A percentile compares a stretch with the other conserved stretches of the same genome.
phyloP scores from a whole-genome alignment of 1,140 invertebrate genomes.

The Pogonomyrmex barbatus region DNA sequence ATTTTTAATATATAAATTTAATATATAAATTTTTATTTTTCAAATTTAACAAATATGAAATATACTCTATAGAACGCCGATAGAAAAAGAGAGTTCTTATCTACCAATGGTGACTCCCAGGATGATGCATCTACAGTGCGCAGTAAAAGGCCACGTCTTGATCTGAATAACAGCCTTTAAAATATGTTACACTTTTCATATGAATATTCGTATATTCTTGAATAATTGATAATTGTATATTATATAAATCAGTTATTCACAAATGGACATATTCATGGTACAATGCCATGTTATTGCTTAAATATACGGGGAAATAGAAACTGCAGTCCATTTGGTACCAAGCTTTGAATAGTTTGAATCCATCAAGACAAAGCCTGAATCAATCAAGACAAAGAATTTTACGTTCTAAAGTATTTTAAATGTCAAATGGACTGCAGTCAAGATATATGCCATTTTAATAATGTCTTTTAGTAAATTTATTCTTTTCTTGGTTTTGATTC shows the following conservation, averaged over 20 bases:
- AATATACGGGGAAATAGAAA: background rate
- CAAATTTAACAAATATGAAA: background rate
- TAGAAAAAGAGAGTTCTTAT: slow-evolving; percentile 83
- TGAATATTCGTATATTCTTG: slow-evolving; percentile 29
- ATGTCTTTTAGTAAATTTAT: slow-evolving; percentile 18
- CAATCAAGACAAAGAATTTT: too few species aligned
- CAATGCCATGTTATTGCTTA: background rate
- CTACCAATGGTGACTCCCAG: slow-evolving; percentile 81
- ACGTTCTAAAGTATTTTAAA: too few species aligned
- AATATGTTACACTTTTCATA: slow-evolving; percentile 58
- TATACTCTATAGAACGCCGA: slow-evolving; percentile 78
- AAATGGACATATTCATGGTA: background rate
- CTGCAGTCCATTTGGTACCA: too few species aligned
- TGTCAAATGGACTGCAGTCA: too few species aligned
- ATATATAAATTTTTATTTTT: too few species aligned
- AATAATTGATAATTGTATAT: slow-evolving; percentile 31
- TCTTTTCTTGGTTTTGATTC: background rate
- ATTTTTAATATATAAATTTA: too few species aligned
- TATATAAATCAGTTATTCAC: background rate
- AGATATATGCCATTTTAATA: background rate
- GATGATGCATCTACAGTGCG: slow-evolving; percentile 81
- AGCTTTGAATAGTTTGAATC: too few species aligned
- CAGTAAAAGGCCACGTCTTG: slow-evolving; percentile 84
- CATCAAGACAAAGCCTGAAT: too few species aligned
- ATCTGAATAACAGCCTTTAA: slow-evolving; percentile 81